Evolutionary conservation across 2,888 invertebrate species (phyloP).

Genomic region (Agapostemon virescens): DNA sequence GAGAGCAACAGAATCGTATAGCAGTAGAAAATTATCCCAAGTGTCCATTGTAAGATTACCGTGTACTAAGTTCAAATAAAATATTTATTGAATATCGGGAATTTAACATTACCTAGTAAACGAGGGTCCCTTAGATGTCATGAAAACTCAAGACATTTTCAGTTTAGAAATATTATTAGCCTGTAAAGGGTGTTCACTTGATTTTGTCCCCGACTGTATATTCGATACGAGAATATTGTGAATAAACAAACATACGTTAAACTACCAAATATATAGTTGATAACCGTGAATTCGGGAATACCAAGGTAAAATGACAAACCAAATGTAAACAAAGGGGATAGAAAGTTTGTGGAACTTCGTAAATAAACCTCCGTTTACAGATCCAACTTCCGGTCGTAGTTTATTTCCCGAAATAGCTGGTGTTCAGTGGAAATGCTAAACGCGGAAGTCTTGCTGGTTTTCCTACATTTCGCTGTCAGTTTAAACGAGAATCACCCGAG

Average conservation of each 20-base stretch:
- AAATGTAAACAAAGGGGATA: constrained; percentile 54
- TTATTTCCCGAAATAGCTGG: constrained; percentile 39
- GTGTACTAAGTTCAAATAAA: too few species aligned
- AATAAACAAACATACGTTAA: background rate
- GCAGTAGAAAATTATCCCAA: too few species aligned
- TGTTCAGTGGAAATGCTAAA: constrained; percentile 40
- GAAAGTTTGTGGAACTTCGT: constrained; percentile 46
- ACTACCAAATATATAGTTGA: background rate
- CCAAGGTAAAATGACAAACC: constrained; percentile 40
- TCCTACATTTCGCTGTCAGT: constrained; percentile 43
- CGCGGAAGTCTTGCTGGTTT: constrained; percentile 34
- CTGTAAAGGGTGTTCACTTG: background rate
- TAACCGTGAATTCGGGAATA: background rate
- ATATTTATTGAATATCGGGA: too few species aligned
- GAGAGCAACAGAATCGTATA: too few species aligned
- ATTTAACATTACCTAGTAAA: too few species aligned
- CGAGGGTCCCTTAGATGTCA: too few species aligned
- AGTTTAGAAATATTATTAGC: background rate
- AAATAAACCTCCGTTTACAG: constrained; percentile 49
- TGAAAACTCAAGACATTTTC: too few species aligned
- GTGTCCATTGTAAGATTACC: too few species aligned
- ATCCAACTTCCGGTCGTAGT: constrained; percentile 49
- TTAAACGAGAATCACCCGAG: constrained; percentile 37
- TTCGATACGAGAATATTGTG: background rate
- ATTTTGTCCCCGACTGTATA: background rate